phyloP scores from a whole-genome alignment of 2,888 invertebrate species.

The Ichneumoninae sp. region DNA sequence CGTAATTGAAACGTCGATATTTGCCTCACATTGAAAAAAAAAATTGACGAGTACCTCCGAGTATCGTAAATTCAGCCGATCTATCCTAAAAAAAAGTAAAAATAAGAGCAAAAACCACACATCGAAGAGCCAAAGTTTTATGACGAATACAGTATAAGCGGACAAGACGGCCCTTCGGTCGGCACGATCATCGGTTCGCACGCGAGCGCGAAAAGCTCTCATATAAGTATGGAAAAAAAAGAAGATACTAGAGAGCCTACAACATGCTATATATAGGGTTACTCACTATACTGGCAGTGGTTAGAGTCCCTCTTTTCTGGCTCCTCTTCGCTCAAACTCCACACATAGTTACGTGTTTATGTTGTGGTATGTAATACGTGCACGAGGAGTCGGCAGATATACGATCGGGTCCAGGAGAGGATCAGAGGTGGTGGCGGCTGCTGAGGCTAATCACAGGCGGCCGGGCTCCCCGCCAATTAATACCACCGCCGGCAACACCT shows the following conservation, averaged over 20 bases:
- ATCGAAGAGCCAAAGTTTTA: conserved; percentile 4
- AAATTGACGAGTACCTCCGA: neutral
- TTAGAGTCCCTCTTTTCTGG: conserved; percentile 9
- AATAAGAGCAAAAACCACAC: neutral
- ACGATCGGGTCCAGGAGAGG: conserved; percentile 69
- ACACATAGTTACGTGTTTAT: conserved; percentile 45
- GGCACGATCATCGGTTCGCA: conserved; percentile 29
- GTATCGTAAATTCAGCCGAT: neutral
- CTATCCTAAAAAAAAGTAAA: neutral
- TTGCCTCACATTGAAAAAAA: neutral
- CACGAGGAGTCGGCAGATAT: conserved; percentile 67
- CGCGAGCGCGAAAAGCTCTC: conserved; percentile 46
- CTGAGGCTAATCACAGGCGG: conserved; percentile 75
- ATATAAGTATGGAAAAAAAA: conserved; percentile 8
- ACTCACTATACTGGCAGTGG: conserved; percentile 19
- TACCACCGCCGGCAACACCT: conserved; percentile 81
- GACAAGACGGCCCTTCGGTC: conserved; percentile 14
- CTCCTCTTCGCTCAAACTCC: conserved; percentile 35
- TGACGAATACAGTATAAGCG: conserved; percentile 37
- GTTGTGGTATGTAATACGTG: conserved; percentile 28
- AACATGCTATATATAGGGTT: conserved; percentile 19
- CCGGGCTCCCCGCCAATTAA: conserved; percentile 81
- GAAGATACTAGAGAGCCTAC: conserved; percentile 4
- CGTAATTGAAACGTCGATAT: conserved; percentile 2
- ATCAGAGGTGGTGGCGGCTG: conserved; percentile 74